A percentile compares a stretch with the other conserved stretches of the same genome.
These are phyloP conservation scores for Clarias macrocephalus DNA, from an alignment of 2,113 vertebrate species.

Conservation along the genomic window DNA sequence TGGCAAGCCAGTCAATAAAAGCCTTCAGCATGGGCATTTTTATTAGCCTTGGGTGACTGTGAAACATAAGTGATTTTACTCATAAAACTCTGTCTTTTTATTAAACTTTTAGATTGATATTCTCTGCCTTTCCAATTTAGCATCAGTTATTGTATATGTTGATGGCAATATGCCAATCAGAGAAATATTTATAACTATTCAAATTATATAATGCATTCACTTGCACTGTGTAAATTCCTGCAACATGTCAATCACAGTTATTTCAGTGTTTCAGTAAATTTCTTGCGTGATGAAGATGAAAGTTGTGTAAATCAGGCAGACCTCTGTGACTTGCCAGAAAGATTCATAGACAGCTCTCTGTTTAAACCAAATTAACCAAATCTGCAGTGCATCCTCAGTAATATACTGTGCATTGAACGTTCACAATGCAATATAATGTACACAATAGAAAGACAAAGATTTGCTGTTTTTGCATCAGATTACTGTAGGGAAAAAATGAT, in stretches of 20 bases:
- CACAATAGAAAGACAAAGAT: not conserved
- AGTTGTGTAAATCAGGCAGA: not conserved
- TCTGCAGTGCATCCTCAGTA: not conserved
- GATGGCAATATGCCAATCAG: not conserved
- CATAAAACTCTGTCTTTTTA: not conserved
- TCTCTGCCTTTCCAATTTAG: not conserved
- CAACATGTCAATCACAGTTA: not conserved
- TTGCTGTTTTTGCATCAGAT: not conserved
- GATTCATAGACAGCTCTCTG: not conserved
- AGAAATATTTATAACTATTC: not conserved
- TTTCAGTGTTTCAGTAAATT: not conserved
- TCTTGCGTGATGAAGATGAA: not conserved
- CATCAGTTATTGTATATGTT: not conserved
- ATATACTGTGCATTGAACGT: not conserved
- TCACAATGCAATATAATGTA: not conserved
- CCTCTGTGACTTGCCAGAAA: not conserved
- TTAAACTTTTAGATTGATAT: not conserved
- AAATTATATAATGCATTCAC: not conserved
- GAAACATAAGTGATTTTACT: not conserved
- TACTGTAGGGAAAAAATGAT: not conserved
- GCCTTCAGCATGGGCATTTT: not conserved
- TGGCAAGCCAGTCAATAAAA: not conserved
- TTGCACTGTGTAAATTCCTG: not conserved
- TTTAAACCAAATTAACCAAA: not conserved
- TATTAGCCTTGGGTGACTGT: not conserved